Percentiles rank a stretch among this genome's conserved stretches.
phyloP scores from a whole-genome alignment of 2,113 vertebrate species.

The Anoura caudifer region DNA sequence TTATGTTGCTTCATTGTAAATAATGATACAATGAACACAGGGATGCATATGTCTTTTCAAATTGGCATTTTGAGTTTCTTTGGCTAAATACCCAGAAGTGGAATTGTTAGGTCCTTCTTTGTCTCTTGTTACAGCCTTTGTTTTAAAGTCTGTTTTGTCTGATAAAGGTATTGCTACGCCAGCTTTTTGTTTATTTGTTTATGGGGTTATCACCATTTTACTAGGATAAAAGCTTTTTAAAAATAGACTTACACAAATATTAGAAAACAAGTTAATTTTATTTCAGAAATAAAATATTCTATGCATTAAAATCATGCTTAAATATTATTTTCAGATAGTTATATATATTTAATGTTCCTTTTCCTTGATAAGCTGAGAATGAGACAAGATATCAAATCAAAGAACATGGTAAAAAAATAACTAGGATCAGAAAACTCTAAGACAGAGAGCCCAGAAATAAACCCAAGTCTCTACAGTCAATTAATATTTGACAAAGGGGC shows the following conservation, averaged over 20 bases:
- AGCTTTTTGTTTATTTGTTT: background rate
- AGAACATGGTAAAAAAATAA: background rate
- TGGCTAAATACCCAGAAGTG: background rate
- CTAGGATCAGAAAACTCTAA: background rate
- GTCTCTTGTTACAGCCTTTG: background rate
- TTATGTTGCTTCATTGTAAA: background rate
- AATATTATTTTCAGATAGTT: slow-evolving; percentile 24
- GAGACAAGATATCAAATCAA: background rate
- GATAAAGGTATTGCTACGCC: background rate
- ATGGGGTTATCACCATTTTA: background rate
- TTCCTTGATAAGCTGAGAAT: background rate
- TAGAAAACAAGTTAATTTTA: background rate
- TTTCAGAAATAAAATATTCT: background rate
- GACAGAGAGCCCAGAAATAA: too few species aligned
- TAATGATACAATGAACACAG: background rate
- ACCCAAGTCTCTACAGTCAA: too few species aligned
- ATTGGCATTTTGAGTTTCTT: background rate
- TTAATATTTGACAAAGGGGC: too few species aligned
- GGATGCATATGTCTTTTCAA: background rate
- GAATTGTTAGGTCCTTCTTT: background rate
- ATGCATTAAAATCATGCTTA: background rate
- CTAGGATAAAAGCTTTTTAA: background rate
- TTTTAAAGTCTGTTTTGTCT: background rate
- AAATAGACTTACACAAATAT: slow-evolving; percentile 7
- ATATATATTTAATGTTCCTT: background rate